Evolutionary conservation across 2,888 invertebrate species (phyloP), one percentile per base, ranked within the genome.

Genomic region (Tenthredo distinguenda): DNA sequence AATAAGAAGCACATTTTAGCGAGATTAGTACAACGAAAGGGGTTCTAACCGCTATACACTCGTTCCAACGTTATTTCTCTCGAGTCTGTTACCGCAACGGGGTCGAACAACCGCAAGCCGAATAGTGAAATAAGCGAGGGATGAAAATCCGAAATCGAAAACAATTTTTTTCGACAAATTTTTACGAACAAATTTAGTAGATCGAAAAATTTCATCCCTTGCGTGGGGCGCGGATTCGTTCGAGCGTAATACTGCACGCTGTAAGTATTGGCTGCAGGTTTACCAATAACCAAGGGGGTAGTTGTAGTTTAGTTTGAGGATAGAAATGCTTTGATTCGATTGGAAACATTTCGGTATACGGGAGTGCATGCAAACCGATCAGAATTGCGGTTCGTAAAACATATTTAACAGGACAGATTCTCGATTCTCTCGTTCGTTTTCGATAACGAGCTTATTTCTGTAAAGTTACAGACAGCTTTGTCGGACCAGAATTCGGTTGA

Each of bases 1-100:
- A 88, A 89, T 89, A 87, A 89, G 88, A 86, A 86, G 86, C 87
- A 89, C 87, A 79, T 88, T 87, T 86, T 86, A 87, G 86, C 87
- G 86, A 87, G 88, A 89, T 87, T 84, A 85, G 87, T 87, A 89
- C 89, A 89, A 87, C 87, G 71, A 37, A 84, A 34, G 83, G 85
- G 85, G 87, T 81, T 55, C 34, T 47, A 26, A 50, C 77, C 58
- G 81, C 62, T n/a, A 34, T 37, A 40, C 62, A 26, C 37, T 31
- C 31, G 40, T 55, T 55, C 62, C 62, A 21, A 62, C n/a, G 58
- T 15, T 55, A 50, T n/a, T 18, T 15, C 47, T 77, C 31, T 10
- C 2, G 34, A 77, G 50, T 55, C 55, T 74, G 43, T 40, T 21
- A 74, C 72, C 72, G 40, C 72, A 74, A 43, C 72, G 43, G 10